Evolutionary conservation across 2,113 vertebrate species (phyloP).

Genomic region (Carassius gibelio): DNA sequence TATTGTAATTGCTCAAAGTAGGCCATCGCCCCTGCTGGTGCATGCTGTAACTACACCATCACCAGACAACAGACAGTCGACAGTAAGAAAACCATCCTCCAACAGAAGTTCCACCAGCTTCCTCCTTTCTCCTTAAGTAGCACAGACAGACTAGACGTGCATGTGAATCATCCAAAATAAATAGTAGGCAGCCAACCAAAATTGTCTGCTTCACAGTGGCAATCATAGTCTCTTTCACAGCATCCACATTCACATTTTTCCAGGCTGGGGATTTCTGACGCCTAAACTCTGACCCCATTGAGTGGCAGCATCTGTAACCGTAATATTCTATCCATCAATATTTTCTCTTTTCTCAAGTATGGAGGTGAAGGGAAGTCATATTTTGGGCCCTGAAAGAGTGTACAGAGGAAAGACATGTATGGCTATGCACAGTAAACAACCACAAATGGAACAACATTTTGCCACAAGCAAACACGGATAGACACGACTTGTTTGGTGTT

Average conservation of each 20-base stretch:
- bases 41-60: background rate
- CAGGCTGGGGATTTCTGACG: slow-evolving; percentile 15
- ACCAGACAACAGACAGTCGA: background rate
- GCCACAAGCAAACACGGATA: slow-evolving; percentile 75
- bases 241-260: slow-evolving; percentile 24
- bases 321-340: slow-evolving; percentile 74
- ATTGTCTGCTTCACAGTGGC: slow-evolving; percentile 28
- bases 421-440: slow-evolving; percentile 76
- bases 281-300: slow-evolving; percentile 60
- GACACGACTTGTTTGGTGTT: slow-evolving; percentile 77
- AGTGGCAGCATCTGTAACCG: slow-evolving; percentile 62
- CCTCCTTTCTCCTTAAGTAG: background rate
- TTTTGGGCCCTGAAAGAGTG: slow-evolving; percentile 71
- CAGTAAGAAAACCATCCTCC: background rate
- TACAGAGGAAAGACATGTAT: slow-evolving; percentile 76
- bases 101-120: background rate
- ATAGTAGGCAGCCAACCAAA: slow-evolving; percentile 8
- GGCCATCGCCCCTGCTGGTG: background rate
- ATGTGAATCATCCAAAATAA: slow-evolving; percentile 17
- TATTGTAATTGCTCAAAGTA: background rate
- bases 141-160: background rate
- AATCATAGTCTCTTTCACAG: background rate
- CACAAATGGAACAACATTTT: slow-evolving; percentile 78
- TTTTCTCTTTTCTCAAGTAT: slow-evolving; percentile 69
- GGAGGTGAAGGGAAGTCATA: slow-evolving; percentile 69